phyloP scores from a whole-genome alignment of 2,888 invertebrate genomes.

The Orthosia incerta region DNA sequence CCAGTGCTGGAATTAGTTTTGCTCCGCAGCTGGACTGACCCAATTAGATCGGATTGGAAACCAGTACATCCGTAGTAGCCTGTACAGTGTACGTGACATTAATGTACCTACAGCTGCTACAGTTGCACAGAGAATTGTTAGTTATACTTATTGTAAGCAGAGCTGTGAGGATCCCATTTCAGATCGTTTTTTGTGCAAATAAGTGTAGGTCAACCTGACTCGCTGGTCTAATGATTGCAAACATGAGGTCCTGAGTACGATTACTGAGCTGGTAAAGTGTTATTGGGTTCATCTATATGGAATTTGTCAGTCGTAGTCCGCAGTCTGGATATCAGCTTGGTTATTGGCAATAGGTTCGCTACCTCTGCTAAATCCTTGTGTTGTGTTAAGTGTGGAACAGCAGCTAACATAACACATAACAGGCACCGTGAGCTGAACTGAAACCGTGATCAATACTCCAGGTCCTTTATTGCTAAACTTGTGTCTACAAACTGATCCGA shows the following conservation, averaged over 20 bases:
- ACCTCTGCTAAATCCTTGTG: too few species aligned
- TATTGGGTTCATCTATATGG: neutral
- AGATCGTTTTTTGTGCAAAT: neutral
- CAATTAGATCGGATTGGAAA: conserved; percentile 49
- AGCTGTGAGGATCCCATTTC: neutral
- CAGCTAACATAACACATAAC: too few species aligned
- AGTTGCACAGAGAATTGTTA: neutral
- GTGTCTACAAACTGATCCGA: neutral
- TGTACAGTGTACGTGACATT: conserved; percentile 29
- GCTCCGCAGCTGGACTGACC: conserved; percentile 37
- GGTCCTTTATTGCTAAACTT: neutral
- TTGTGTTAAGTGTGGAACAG: too few species aligned
- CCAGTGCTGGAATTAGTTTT: conserved; percentile 46
- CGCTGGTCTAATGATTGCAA: neutral
- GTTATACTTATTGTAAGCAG: conserved; percentile 1
- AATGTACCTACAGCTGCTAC: neutral
- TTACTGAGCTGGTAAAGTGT: neutral
- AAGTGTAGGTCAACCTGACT: neutral
- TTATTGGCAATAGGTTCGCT: too few species aligned
- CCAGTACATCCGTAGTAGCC: conserved; percentile 16
- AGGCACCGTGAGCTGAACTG: neutral
- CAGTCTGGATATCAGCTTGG: too few species aligned
- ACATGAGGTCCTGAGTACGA: neutral
- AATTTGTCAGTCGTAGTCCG: too few species aligned
- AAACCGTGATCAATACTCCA: neutral